phyloP scores from a whole-genome alignment of 2,888 invertebrate species.

The Endomychus coccineus region DNA sequence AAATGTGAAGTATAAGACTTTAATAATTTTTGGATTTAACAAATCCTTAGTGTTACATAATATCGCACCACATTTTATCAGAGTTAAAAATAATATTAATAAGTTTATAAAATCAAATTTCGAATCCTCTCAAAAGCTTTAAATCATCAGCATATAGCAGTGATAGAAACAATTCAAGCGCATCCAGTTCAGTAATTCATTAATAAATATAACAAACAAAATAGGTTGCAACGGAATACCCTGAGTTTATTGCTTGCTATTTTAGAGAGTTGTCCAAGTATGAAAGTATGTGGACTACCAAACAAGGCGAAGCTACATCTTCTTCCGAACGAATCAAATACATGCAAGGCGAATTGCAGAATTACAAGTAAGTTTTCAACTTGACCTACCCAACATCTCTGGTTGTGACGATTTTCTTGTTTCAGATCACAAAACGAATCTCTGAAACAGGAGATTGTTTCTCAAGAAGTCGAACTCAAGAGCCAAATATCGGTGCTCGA shows the following conservation, averaged over 20 bases:
- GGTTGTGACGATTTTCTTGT: slow-evolving; percentile 13
- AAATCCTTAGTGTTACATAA: too few species aligned
- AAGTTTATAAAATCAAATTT: too few species aligned
- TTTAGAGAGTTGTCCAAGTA: slow-evolving; percentile 66
- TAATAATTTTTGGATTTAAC: too few species aligned
- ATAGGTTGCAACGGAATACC: too few species aligned
- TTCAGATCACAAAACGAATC: slow-evolving; percentile 50
- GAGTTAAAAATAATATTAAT: too few species aligned
- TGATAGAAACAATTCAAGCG: too few species aligned
- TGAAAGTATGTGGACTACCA: slow-evolving; percentile 70
- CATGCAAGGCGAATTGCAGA: slow-evolving; percentile 72
- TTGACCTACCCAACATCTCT: background rate
- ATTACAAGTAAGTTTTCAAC: slow-evolving; percentile 57
- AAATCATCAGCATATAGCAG: too few species aligned
- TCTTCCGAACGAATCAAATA: slow-evolving; percentile 71
- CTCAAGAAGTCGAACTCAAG: slow-evolving; percentile 66
- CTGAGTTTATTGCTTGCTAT: slow-evolving; percentile 20
- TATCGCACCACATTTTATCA: too few species aligned
- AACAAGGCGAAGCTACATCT: slow-evolving; percentile 73
- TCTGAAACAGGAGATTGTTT: slow-evolving; percentile 76
- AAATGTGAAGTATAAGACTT: too few species aligned
- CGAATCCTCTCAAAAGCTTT: too few species aligned
- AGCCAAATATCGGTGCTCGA: slow-evolving; percentile 71
- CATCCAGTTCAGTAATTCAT: too few species aligned
- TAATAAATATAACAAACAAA: too few species aligned